Evolutionary conservation across 2,888 invertebrate species (phyloP), one percentile per base, ranked within the genome.

Genomic region (Molanna angustata): DNA sequence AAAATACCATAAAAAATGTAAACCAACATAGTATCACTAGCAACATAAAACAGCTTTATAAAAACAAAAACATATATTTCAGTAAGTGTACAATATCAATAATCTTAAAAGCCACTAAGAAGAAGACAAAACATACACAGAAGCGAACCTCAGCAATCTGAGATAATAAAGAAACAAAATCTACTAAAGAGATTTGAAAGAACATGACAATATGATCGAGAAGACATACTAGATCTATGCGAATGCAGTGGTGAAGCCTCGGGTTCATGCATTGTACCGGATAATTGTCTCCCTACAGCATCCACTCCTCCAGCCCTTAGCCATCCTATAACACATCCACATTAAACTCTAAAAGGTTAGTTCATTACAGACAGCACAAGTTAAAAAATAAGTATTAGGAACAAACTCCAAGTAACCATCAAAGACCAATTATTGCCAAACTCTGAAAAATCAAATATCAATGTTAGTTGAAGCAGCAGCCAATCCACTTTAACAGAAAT

Each of bases 201-300:
- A n/a, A n/a, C n/a, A n/a, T n/a, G n/a, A n/a, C n/a, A n/a, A n/a
- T n/a, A n/a, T n/a, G n/a, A n/a, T n/a, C n/a, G n/a, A n/a, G n/a
- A n/a, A 69, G 80, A 88, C 89, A 73, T 89, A 90, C 89, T 89
- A 72, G 88, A 86, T 79, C 86, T 78, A 74, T 88, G 88, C 66
- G 85, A 85, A 74, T 86, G 87, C 65, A 90, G 83, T 66, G 90
- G 90, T 69, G 88, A 88, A 73, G 88, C 86, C 81, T 90, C 90
- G 66, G 87, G 85, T 69, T 86, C 86, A 61, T 79, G 79, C 9
- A 31, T 31, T 37, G 17, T 18, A 16, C 16, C 37, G 16, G 37
- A 13, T 41, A 41, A 17, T 11, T 41, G 20, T 14, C 21, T 6
- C n/a, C 41, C 13, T 21, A 41, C 20, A 41, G 21, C 41, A 20